Evolutionary conservation across 1,140 invertebrate species (phyloP).

Genomic region (Hypsibius dujardini): DNA sequence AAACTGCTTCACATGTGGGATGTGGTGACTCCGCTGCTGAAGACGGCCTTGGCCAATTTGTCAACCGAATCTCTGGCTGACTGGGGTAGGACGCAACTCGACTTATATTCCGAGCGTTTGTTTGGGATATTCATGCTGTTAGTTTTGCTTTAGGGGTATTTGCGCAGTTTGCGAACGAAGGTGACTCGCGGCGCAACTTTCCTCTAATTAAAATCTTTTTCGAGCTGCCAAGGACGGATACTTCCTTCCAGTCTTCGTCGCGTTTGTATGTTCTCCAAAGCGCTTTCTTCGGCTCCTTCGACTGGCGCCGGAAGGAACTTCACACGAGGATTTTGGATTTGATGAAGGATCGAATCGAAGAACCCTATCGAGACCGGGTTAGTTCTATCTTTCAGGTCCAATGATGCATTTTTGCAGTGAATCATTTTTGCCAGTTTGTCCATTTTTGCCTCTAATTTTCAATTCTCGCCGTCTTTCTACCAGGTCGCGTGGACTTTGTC

Average conservation of each 20-base stretch:
- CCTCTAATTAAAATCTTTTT: not conserved
- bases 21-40: conserved; percentile 32
- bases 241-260: conserved; percentile 10
- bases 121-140: not conserved
- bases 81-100: conserved; percentile 43
- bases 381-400: no score
- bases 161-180: not conserved
- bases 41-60: conserved; percentile 28
- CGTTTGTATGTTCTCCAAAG: conserved; percentile 12
- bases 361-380: conserved; percentile 3
- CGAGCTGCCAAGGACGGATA: conserved; percentile 7
- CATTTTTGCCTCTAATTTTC: no score
- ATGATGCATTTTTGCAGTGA: no score
- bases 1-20: conserved; percentile 30
- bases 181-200: not conserved
- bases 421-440: no score
- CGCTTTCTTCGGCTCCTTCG: not conserved
- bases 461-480: no score
- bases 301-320: conserved; percentile 11
- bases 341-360: conserved; percentile 12
- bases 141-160: not conserved
- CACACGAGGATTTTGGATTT: not conserved
- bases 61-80: conserved; percentile 35
- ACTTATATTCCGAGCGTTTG: not conserved
- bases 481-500: not conserved